Base-by-base conservation (phyloP, 2,797 vertebrate genomes). In the Psittacula echo region DNA sequence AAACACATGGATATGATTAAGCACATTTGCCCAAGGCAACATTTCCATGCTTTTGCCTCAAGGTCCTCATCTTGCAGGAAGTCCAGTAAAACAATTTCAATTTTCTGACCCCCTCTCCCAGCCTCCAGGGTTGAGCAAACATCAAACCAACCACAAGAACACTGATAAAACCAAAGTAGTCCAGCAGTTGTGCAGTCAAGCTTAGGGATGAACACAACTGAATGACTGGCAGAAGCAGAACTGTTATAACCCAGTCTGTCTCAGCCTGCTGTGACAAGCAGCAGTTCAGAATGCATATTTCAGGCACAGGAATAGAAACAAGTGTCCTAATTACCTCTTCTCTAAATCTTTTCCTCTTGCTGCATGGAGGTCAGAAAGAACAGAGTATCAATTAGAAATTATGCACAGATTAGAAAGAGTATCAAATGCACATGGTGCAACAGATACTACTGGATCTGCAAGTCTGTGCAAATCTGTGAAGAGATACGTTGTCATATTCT, bases 261-360 rank as follows among this genome's bases (percentile, higher is more conserved):
- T 80, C 83, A 42, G 64, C 54, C 91, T 90, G 85, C 95, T 87
- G 90, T 61, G 56, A 93, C 77, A 66, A 94, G 83, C 54, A 76
- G 87, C 80, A 89, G 71, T 61, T 94, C 85, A 73, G 64, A 94
- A 96, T 17, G 54, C 66, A 29, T 76, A 94, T 79, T 95, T 93
- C 89, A 93, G 73, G 85, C 76, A 93, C 94, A 90, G 71, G 77
- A 96, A 96, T 93, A 97, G 94, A 94, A 95, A 15, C 93, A 82
- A 91, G 54, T 64, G 95, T 75, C 92, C 95, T 85, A 94, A 96
- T 95, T 96, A 94, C 60, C 76, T 85, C 90, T 80, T 87, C 90
- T 75, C 65, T 92, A 82, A 90, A 91, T 88, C 74, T 91, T 92
- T 88, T 71, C 77, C 72, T 90, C 70, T 56, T 26, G 60, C 88